Evolutionary conservation across 2,888 invertebrate genomes (phyloP), one percentile per base, ranked within the genome.

Genomic region (Synanthedon formicaeformis): DNA sequence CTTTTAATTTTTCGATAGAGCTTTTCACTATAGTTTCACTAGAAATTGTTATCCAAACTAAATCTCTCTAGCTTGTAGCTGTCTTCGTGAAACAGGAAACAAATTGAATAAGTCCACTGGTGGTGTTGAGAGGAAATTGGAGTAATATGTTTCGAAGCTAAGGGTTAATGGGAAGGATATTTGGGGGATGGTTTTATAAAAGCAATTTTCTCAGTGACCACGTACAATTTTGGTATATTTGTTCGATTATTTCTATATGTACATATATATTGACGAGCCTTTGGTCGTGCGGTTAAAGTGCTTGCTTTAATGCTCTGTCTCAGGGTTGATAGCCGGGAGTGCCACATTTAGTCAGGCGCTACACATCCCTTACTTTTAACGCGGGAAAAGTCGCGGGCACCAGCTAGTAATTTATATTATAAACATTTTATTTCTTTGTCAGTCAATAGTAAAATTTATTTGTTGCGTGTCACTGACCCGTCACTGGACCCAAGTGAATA

Each of bases 401-500:
- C 16, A 16, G 16, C 16, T 1, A 16, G 16, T 16, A 34, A 6
- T 1, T 8, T 8, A 16, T 8, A 34, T n/a, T 10, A 10, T 34
- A 10, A 34, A 34, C 10, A 10, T 34, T 34, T 34, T 10, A 34
- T 34, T 34, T 2, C 34, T 10, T 34, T 10, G 34, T 34, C 34
- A 34, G 34, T 34, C 6, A 34, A 34, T 34, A 34, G 5, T 34
- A 34, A 45, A 45, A 45, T 45, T 13, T 4, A 45, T n/a, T 45
- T 45, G 6, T 49, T 16, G 23, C 16, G 23, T 18, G 65, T 63
- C 62, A 64, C 55, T 58, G 65, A 64, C 62, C 61, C 59, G 55
- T 58, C 57, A 56, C 34, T 34, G 41, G 51, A 56, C 53, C 34
- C 51, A 54, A 62, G 57, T 58, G 66, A 69, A 78, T 81, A 80